phyloP scores from a whole-genome alignment of 1,140 invertebrate species.

The Drosophila azteca region DNA sequence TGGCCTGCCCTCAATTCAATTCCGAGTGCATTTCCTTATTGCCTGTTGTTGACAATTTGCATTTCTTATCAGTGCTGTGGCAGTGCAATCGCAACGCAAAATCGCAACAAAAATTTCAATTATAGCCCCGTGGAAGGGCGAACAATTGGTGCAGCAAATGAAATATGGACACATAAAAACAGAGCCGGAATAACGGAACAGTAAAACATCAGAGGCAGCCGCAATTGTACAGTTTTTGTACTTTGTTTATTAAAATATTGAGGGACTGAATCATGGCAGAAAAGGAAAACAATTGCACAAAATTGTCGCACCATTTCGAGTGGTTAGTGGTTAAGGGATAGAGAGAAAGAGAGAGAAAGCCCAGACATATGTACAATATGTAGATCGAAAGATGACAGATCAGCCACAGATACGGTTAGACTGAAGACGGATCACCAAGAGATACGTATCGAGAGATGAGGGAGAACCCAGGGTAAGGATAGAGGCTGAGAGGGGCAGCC shows the following conservation, averaged over 20 bases:
- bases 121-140: constrained; percentile 30
- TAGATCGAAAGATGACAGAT: no score
- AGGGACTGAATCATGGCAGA: constrained; percentile 56
- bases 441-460: no score
- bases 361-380: no score
- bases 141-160: constrained; percentile 3
- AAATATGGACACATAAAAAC: constrained; percentile 4
- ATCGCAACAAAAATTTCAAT: constrained; percentile 30
- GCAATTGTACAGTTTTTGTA: constrained; percentile 39
- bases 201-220: constrained; percentile 23
- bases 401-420: no score
- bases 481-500: no score
- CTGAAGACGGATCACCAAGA: no score
- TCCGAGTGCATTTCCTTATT: constrained; percentile 28
- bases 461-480: no score
- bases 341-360: no score
- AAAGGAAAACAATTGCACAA: no score
- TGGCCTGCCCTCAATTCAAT: background rate
- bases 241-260: constrained; percentile 67
- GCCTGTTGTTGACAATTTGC: constrained; percentile 47
- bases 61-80: constrained; percentile 71
- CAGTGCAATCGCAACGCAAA: constrained; percentile 45
- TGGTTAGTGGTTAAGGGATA: no score
- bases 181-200: background rate
- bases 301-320: no score